phyloP scores from a whole-genome alignment of 2,113 vertebrate species.

The Marmota flaviventris region DNA sequence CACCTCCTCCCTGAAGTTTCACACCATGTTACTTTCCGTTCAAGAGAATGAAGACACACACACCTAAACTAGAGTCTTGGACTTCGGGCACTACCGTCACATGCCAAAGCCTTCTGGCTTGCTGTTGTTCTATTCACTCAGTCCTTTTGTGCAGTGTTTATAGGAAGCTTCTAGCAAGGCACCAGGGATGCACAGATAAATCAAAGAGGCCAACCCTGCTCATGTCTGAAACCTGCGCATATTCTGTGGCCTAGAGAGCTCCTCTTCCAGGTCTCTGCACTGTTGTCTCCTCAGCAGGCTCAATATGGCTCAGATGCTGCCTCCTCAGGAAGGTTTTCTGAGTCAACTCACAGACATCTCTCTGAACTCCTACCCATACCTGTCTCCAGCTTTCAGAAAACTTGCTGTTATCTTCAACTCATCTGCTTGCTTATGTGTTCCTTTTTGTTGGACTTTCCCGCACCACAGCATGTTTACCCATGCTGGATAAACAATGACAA shows the following conservation, averaged over 20 bases:
- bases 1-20: neutral
- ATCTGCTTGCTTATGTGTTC: neutral
- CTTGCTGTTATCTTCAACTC: neutral
- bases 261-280: accelerated
- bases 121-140: neutral
- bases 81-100: neutral
- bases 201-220: neutral
- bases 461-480: too few relatives aligned
- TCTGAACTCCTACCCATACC: neutral
- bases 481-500: accelerated
- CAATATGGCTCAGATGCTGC: accelerated
- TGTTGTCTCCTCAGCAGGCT: neutral
- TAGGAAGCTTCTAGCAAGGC: accelerated
- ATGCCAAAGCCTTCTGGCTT: neutral
- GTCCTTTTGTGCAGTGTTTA: neutral
- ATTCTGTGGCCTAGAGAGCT: neutral
- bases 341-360: neutral
- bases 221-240: neutral
- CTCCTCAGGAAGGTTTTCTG: neutral
- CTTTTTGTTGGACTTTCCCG: neutral
- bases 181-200: neutral
- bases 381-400: neutral
- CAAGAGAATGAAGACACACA: neutral
- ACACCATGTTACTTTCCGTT: neutral
- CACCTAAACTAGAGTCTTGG: neutral